These are phyloP conservation scores for Apogon hyalosoma DNA, from an alignment of 2,797 vertebrate species.

Conservation along the genomic window DNA sequence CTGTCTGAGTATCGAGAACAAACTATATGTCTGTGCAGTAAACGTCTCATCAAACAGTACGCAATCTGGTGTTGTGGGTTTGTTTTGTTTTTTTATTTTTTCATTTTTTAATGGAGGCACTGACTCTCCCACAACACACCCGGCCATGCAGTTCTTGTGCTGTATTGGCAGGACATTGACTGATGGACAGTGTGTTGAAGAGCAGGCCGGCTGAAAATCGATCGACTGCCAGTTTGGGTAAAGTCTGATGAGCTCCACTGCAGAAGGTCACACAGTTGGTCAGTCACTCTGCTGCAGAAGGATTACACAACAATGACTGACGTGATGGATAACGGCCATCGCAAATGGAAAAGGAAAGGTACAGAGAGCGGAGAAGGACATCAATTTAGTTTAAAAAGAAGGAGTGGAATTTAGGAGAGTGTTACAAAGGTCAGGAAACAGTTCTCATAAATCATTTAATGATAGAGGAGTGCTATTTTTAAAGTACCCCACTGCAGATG, in stretches of 20 bases:
- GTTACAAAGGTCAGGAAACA: neutral
- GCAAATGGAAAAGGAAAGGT: conserved; percentile 6
- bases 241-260: conserved; percentile 66
- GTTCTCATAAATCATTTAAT: conserved; percentile 1
- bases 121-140: conserved; percentile 4
- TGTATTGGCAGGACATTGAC: conserved; percentile 61
- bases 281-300: conserved; percentile 41
- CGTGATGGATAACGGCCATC: conserved; percentile 36
- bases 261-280: conserved; percentile 64
- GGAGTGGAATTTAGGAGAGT: conserved; percentile 7
- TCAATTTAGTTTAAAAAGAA: conserved; percentile 12
- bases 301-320: conserved; percentile 36
- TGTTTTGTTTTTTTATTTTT: neutral
- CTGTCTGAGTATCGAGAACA: conserved; percentile 15
- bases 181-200: conserved; percentile 58
- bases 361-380: neutral
- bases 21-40: conserved; percentile 15
- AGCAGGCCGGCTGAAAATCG: conserved; percentile 53
- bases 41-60: conserved; percentile 20
- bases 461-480: neutral
- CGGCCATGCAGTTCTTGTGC: conserved; percentile 13
- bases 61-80: neutral
- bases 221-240: conserved; percentile 67
- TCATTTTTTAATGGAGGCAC: neutral
- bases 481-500: neutral